Evolutionary conservation across 2,888 invertebrate genomes (phyloP), one percentile per base, ranked within the genome.

Genomic region (Oligia fasciuncula): DNA sequence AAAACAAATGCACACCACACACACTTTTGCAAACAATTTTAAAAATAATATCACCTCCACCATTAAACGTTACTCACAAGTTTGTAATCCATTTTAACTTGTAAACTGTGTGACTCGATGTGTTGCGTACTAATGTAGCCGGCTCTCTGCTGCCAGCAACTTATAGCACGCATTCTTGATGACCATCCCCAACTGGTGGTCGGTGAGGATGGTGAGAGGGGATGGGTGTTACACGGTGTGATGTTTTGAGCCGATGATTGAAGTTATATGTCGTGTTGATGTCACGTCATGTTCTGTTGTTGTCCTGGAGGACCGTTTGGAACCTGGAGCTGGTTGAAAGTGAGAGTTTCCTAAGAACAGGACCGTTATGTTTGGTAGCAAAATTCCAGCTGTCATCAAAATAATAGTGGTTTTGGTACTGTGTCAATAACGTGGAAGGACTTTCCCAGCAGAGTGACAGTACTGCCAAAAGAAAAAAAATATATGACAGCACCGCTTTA

Each of bases 21-120:
- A 74, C 86, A 85, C 83, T 79, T 78, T 79, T 68, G 6, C 49
- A 68, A 77, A 73, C 23, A 69, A 76, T 13, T 65, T 76, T 8
- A 68, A 76, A 73, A 60, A 77, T 43, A 79, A 29, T 51, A 76
- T 40, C 86, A 86, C 84, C 85, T 75, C 74, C 73, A 89, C 76
- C 71, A 73, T 40, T 29, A 46, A 72, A 54, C 66, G 60, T 77
- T 91, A 92, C 92, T 92, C 89, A 92, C 92, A 80, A 90, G 83
- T 85, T 88, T 88, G 86, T 85, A 90, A 89, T 92, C 92, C 92
- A 92, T 90, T 77, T 83, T 84, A 67, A 83, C 69, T 79, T 76
- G 62, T 67, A 54, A 65, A 69, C 75, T 63, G 76, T 62, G 23
- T 73, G 57, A 57, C 77, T 83, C 68, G 76, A 46, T 46, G 84